These are phyloP conservation scores for Danio choprae DNA, from an alignment of 2,797 vertebrate genomes.

Conservation along the genomic window DNA sequence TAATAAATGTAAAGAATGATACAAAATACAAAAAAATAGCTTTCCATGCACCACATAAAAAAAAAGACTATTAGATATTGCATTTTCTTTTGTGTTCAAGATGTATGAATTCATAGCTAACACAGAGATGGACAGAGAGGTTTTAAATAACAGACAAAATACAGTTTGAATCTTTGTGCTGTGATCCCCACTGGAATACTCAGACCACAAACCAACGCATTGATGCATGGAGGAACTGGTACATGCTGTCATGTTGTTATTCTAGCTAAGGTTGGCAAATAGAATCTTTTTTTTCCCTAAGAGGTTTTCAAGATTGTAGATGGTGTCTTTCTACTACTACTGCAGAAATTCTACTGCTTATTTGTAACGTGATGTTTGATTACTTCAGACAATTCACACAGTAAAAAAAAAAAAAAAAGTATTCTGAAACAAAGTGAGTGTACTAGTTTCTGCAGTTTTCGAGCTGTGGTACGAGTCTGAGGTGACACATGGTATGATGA, in stretches of 20 bases:
- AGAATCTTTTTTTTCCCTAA: neutral
- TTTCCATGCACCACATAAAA: neutral
- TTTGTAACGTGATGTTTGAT: neutral
- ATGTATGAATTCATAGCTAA: neutral
- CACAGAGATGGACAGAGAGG: neutral
- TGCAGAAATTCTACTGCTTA: neutral
- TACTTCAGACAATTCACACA: neutral
- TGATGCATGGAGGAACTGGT: constrained; percentile 22
- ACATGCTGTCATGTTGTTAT: constrained; percentile 22
- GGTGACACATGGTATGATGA: constrained; percentile 10
- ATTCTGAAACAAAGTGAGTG: neutral
- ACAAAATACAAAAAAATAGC: no score
- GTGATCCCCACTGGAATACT: constrained; percentile 8
- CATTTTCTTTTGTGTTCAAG: neutral
- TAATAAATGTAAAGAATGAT: no score
- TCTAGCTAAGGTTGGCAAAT: constrained; percentile 25
- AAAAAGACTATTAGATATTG: neutral
- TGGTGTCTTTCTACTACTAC: constrained; percentile 10
- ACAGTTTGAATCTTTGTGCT: neutral
- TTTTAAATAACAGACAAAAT: neutral
- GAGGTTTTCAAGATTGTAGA: constrained; percentile 25
- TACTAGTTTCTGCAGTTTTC: neutral
- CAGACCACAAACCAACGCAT: neutral
- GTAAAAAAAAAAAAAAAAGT: constrained; percentile 5
- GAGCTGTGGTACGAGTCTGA: neutral